phyloP scores from a whole-genome alignment of 2,888 invertebrate species.

The Resseliella maxima region DNA sequence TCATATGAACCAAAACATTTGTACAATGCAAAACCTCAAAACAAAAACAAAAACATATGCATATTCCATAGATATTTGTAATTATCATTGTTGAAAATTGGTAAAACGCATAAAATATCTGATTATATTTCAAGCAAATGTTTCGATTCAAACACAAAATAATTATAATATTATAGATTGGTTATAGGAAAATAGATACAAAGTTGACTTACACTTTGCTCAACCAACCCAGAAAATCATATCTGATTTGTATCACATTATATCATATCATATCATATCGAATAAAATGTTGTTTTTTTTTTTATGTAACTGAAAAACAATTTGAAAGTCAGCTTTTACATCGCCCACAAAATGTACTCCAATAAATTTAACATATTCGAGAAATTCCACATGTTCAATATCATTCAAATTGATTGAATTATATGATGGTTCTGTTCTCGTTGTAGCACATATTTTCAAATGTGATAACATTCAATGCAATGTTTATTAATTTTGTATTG shows the following conservation, averaged over 20 bases:
- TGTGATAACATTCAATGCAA: not conserved
- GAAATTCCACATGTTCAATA: too few species aligned
- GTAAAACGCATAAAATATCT: not conserved
- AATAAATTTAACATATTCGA: too few species aligned
- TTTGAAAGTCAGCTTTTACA: too few species aligned
- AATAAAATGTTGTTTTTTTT: too few species aligned
- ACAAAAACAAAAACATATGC: conserved; percentile 9
- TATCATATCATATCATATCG: not conserved
- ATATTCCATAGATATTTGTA: not conserved
- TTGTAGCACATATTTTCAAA: not conserved
- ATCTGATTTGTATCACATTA: too few species aligned
- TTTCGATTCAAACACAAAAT: too few species aligned
- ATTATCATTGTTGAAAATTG: not conserved
- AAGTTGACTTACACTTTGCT: too few species aligned
- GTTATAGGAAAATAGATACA: not conserved
- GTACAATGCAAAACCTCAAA: not conserved
- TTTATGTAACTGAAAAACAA: too few species aligned
- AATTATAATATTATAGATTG: not conserved
- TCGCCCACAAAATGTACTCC: too few species aligned
- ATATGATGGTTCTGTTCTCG: not conserved
- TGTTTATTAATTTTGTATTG: not conserved
- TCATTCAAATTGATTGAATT: too few species aligned
- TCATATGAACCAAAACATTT: not conserved
- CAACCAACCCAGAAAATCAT: too few species aligned
- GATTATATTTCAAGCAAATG: too few species aligned